A percentile compares a stretch with the other conserved stretches of the same genome.
phyloP scores from a whole-genome alignment of 2,113 vertebrate species.

The Pituophis catenifer region DNA sequence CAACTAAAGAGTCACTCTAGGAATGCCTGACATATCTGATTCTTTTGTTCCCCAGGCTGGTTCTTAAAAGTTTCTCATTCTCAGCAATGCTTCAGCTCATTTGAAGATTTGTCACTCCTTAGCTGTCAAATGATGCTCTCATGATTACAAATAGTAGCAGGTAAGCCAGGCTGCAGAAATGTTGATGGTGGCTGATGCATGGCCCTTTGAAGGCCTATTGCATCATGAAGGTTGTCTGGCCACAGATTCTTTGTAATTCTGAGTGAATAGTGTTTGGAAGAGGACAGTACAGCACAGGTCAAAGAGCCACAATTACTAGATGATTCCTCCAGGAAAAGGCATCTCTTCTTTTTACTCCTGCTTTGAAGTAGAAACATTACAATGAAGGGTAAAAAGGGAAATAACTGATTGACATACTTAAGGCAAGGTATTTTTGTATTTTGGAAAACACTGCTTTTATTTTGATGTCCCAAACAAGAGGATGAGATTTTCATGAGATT shows the following conservation, averaged over 20 bases:
- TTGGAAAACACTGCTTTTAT: neutral
- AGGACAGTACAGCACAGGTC: neutral
- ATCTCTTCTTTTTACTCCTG: neutral
- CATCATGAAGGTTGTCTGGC: neutral
- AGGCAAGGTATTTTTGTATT: neutral
- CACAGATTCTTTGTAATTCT: neutral
- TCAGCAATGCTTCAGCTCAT: constrained; percentile 50
- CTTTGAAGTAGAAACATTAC: neutral
- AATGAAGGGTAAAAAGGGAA: neutral
- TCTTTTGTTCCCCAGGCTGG: constrained; percentile 64
- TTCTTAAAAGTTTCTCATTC: constrained; percentile 58
- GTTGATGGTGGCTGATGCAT: neutral
- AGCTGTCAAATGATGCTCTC: constrained; percentile 7
- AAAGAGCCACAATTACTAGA: neutral
- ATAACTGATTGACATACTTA: neutral
- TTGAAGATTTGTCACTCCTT: constrained; percentile 47
- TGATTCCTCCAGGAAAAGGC: neutral
- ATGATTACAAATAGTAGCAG: constrained; percentile 23
- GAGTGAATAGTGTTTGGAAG: neutral
- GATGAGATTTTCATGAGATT: neutral
- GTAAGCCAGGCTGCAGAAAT: neutral
- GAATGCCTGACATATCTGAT: constrained; percentile 63
- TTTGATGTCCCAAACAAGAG: neutral
- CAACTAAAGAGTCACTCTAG: constrained; percentile 65
- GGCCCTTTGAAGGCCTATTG: neutral